Evolutionary conservation across 92 coral and sea anemone species (phyloP), one percentile per base, ranked within the genome.

Genomic region (Epizoanthus ramosus): DNA sequence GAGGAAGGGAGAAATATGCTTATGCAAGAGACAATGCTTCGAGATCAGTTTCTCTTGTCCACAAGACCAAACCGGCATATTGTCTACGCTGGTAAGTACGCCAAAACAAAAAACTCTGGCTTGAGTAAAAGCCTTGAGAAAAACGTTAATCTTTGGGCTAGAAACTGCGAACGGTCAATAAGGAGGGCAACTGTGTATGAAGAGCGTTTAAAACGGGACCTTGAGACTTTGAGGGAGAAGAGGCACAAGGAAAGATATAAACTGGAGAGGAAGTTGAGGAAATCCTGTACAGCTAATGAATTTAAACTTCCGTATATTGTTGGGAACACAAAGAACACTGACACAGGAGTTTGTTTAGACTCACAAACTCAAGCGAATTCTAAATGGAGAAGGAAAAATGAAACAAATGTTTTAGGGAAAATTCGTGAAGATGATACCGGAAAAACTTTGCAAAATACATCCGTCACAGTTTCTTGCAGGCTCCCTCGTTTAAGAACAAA

Each of bases 31-130:
- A 68, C 74, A 2, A 72, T 89, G 61, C 87, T 71, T 31, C 61
- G 97, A 22, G 93, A 90, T 33, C 91, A 88, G 10, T 84, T 79
- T 33, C 7, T 84, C 4, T 65, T 88, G 25, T 84, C 91, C 9
- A 73, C 81, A 60, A 74, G 91, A 66, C 88, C 87, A 12, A 88
- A 88, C 67, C 80, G 83, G 66, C 86, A 84, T 57, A 15, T 88
- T 84, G 91, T 85, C 6, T 85, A 79, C 58, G 91, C 91, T 6
- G 91, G 88, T 10, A 88, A 88, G 60, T 79, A 72, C 54, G 91
- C 88, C 66, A 68, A 25, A 56, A 70, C 71, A 50, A 83, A 41
- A 58, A 83, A 83, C 60, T 56, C 16, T 9, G 86, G 86, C 7
- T 83, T 83, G 43, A 17, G 68, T 6, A 83, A 71, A 45, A 58